Percentiles rank a stretch among this genome's conserved stretches.
Conservation (phyloP, 2,797 vertebrate genomes). For the Euphonia xanthogaster region DNA sequence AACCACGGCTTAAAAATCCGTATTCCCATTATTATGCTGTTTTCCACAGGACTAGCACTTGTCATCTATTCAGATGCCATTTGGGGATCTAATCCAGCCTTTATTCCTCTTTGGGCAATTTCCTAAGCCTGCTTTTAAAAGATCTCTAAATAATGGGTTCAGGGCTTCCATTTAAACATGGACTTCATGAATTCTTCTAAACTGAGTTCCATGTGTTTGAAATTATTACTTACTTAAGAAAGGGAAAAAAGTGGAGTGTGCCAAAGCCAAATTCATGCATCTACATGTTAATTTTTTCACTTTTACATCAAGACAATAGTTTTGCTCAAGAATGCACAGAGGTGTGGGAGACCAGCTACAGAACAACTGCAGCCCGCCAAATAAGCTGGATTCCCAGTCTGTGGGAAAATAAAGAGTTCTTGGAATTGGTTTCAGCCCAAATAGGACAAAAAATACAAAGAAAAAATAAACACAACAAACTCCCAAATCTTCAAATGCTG, state of each 20-base stretch:
- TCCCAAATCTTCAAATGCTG: background rate
- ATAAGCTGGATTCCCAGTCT: background rate
- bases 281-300: background rate
- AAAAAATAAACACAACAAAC: background rate
- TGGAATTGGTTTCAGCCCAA: constrained; percentile 1
- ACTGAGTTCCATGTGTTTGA: background rate
- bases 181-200: background rate
- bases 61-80: background rate
- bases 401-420: background rate
- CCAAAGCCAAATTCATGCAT: background rate
- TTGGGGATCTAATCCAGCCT: background rate
- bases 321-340: background rate
- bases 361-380: background rate
- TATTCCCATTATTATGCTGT: background rate
- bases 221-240: background rate
- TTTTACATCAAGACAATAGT: background rate
- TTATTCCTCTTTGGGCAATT: background rate
- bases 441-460: background rate
- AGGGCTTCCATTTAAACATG: background rate
- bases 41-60: background rate
- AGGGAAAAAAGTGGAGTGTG: background rate
- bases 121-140: background rate
- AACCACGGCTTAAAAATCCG: background rate
- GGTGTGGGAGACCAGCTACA: background rate
- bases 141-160: background rate